phyloP scores from a whole-genome alignment of 2,113 vertebrate species.

The Dromiciops gliroides region DNA sequence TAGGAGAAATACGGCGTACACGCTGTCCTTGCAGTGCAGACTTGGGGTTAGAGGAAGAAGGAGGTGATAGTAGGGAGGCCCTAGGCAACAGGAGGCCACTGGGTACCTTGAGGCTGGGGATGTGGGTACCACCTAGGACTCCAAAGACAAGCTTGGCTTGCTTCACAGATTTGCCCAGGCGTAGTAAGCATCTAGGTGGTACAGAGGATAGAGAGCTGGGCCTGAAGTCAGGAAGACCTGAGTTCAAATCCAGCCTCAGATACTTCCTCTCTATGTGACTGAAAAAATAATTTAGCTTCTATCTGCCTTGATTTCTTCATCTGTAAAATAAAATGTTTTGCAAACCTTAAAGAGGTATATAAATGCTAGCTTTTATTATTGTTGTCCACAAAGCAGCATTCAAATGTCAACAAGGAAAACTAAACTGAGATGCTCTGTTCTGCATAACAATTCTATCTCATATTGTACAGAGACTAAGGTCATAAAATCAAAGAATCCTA shows the following conservation, averaged over 20 bases:
- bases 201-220: not conserved
- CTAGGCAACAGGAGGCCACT: not conserved
- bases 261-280: not conserved
- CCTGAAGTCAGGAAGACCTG: not conserved
- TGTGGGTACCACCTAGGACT: not conserved
- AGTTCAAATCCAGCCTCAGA: not conserved
- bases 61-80: not conserved
- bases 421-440: not conserved
- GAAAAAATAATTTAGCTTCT: not conserved
- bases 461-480: not conserved
- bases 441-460: not conserved
- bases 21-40: not conserved
- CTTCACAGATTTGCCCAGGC: not conserved
- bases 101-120: not conserved
- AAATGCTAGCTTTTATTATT: not conserved
- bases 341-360: not conserved
- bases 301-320: not conserved
- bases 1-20: not conserved
- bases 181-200: not conserved
- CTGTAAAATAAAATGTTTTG: not conserved
- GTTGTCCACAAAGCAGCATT: not conserved
- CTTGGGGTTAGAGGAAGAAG: not conserved
- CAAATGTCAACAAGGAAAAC: not conserved
- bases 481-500: not conserved
- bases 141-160: not conserved